phyloP scores from a whole-genome alignment of 2,797 vertebrate genomes.

The Enteromius fasciolatus region DNA sequence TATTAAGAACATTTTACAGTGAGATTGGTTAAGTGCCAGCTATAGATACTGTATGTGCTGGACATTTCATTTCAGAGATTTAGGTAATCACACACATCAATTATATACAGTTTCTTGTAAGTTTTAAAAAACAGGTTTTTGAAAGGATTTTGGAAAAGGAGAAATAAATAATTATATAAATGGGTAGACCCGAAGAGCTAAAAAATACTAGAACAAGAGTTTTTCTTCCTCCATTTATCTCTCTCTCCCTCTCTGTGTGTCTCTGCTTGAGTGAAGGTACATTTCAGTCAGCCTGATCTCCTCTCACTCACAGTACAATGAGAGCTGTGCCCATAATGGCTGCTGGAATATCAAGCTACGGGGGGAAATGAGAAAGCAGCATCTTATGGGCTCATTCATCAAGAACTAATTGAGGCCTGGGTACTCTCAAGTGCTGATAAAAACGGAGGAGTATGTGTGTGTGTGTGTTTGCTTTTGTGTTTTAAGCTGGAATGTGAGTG shows the following conservation, averaged over 20 bases:
- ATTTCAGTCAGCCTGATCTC: slow-evolving; percentile 57
- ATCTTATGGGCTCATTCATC: slow-evolving; percentile 98
- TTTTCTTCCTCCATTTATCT: slow-evolving; percentile 11
- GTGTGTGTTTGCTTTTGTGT: slow-evolving; percentile 57
- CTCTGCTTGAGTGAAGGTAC: slow-evolving; percentile 46
- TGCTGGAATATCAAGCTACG: slow-evolving; percentile 89
- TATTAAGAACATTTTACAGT: background rate
- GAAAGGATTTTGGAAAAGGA: background rate
- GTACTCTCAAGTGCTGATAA: slow-evolving; percentile 95
- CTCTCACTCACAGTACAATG: slow-evolving; percentile 87
- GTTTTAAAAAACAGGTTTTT: background rate
- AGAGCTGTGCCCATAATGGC: slow-evolving; percentile 92
- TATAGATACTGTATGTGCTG: background rate
- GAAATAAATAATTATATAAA: background rate
- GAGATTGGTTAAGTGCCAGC: background rate
- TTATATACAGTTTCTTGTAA: background rate
- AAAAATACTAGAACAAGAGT: background rate
- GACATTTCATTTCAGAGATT: background rate
- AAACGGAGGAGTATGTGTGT: slow-evolving; percentile 61
- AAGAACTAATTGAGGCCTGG: slow-evolving; percentile 99
- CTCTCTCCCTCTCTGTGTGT: background rate
- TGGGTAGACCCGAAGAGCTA: slow-evolving; percentile 1
- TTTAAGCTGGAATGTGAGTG: slow-evolving; percentile 29
- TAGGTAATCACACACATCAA: background rate
- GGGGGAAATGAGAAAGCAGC: slow-evolving; percentile 93